A percentile compares a stretch with the other conserved stretches of the same genome.
Evolutionary conservation across 2,797 vertebrate species (phyloP).

Genomic region (Tapirus indicus): DNA sequence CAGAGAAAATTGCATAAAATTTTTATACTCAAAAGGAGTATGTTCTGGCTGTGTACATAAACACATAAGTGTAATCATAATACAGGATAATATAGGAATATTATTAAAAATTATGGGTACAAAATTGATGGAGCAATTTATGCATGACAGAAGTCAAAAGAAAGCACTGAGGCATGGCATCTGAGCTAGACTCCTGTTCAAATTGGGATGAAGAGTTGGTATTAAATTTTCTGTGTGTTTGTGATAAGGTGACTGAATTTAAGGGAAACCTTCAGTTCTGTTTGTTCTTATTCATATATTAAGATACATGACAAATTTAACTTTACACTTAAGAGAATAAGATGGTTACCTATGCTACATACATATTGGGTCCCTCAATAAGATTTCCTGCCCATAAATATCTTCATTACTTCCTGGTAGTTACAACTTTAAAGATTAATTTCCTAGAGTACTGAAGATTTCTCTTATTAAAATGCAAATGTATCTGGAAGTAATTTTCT

Average conservation of each 20-base stretch:
- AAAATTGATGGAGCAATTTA: background rate
- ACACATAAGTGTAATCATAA: background rate
- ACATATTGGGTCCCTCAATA: background rate
- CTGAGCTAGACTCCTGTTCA: background rate
- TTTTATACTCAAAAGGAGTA: background rate
- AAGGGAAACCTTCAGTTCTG: background rate
- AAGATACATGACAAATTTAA: background rate
- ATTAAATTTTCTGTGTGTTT: background rate
- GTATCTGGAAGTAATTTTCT: conserved; percentile 46
- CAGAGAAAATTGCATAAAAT: background rate
- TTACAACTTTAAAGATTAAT: conserved; percentile 33
- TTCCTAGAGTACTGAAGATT: background rate
- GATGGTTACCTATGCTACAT: background rate
- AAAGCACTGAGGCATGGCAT: background rate
- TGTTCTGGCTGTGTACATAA: background rate
- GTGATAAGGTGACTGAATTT: background rate
- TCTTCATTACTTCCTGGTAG: conserved; percentile 20
- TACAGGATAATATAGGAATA: background rate
- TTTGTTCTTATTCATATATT: background rate
- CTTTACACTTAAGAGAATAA: background rate
- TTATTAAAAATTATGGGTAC: background rate
- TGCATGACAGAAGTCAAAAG: background rate
- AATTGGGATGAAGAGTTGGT: background rate
- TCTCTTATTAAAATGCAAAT: conserved; percentile 71
- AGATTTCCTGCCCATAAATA: background rate